A percentile compares a stretch with the other conserved stretches of the same genome.
phyloP scores from a whole-genome alignment of 2,113 vertebrate genomes.

The Halcyon malimbica region DNA sequence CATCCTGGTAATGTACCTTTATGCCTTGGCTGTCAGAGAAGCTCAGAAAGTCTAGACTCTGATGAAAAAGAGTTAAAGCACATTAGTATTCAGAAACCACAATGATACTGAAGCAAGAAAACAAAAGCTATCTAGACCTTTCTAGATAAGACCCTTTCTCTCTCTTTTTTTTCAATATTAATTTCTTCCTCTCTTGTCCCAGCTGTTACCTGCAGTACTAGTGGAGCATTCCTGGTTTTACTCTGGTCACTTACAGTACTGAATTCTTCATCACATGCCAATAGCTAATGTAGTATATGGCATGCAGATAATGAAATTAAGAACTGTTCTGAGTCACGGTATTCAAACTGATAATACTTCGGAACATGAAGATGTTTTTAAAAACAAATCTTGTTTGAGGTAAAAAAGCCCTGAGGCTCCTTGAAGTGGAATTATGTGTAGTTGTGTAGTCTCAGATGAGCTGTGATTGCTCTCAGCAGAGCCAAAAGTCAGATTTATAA shows the following conservation, averaged over 20 bases:
- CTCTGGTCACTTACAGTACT: not conserved
- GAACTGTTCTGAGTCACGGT: not conserved
- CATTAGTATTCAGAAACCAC: not conserved
- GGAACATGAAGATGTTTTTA: not conserved
- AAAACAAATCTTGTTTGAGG: not conserved
- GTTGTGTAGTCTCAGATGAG: not conserved
- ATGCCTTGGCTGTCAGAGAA: not conserved
- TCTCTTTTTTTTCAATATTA: not conserved
- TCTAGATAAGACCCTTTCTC: not conserved
- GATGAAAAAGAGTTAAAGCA: not conserved
- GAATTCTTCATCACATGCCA: not conserved
- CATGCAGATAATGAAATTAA: not conserved
- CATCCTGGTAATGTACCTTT: not conserved
- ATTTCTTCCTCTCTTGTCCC: not conserved
- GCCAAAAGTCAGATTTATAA: not conserved
- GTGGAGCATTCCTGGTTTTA: not conserved
- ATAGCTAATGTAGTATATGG: not conserved
- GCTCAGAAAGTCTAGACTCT: not conserved
- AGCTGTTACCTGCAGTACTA: not conserved
- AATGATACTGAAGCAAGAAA: not conserved
- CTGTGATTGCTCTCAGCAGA: not conserved
- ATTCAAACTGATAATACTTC: not conserved
- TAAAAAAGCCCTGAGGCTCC: not conserved
- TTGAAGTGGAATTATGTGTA: not conserved
- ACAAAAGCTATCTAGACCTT: not conserved